Base-by-base conservation (phyloP, 2,113 vertebrate genomes). In the Pandion haliaetus region DNA sequence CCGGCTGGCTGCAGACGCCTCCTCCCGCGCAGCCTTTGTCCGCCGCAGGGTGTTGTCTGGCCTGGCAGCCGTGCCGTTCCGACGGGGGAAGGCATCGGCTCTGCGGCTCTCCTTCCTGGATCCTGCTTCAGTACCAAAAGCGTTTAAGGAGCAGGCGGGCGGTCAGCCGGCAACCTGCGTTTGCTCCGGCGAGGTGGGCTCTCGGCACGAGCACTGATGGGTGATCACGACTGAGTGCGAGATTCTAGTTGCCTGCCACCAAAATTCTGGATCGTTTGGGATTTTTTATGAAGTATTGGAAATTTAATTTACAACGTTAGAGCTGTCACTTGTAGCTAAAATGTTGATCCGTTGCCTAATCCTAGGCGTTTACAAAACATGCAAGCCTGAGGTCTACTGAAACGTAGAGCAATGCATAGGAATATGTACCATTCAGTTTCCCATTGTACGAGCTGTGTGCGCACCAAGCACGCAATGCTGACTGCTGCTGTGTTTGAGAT, bases 21-120 rank as follows among this genome's bases (percentile, higher is more conserved):
- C 66, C 89, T 81, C 45, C 65, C 47, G 14, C 81, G 78, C 49
- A n/a, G 92, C 82, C 92, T 97, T 95, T 97, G 96, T 97, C 77
- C 95, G 82, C 62, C 7, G 47, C 13, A 69, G 90, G 90, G 87
- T 94, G 78, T 81, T 87, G 93, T 44, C 91, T 52, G 12, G 79
- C 63, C 66, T 71, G 9, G 17, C 57, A 28, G 7, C 50, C 76
- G 0, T 54, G 65, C 85, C 49, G 40, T 23, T 52, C 77, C 36
- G 14, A 3, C 16, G 36, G 52, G 44, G 38, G 10, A 52, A 36
- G 36, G 50, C 82, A 18, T 49, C 36, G 9, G 42, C 49, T 70
- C 34, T 29, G 73, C 21, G 24, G 47, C 81, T 72, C 0, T 16
- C 8, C 58, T 17, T 42, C 49, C 42, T 36, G 36, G 32, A 26